Percentiles rank a stretch among this genome's conserved stretches.
Conservation (phyloP, 2,888 invertebrate genomes). For the Hyles lineata region DNA sequence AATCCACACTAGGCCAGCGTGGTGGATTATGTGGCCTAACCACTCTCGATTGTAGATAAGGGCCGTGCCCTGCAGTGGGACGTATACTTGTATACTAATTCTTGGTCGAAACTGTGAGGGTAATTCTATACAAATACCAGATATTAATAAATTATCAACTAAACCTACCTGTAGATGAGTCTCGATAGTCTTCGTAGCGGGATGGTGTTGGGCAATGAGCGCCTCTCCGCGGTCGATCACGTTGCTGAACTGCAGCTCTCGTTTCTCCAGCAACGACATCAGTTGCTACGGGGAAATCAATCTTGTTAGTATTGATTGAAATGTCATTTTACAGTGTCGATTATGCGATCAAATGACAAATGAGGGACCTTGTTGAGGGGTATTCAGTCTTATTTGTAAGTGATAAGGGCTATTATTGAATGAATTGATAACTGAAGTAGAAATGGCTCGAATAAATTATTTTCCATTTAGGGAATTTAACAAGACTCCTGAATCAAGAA, state of each 20-base stretch:
- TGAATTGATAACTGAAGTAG: too few species aligned
- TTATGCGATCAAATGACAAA: not conserved
- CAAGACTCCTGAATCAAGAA: not conserved
- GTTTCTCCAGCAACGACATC: constrained; percentile 97
- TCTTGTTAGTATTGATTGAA: not conserved
- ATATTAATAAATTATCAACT: accelerated
- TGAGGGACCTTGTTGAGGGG: not conserved
- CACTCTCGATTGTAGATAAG: too few species aligned
- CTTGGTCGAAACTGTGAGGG: too few species aligned
- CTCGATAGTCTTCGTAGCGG: constrained; percentile 97
- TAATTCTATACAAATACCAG: not conserved
- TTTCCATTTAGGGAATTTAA: not conserved
- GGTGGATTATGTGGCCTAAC: too few species aligned
- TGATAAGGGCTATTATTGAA: not conserved
- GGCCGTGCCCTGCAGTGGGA: too few species aligned
- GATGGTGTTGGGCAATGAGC: constrained; percentile 96
- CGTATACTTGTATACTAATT: too few species aligned
- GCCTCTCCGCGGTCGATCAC: constrained; percentile 98
- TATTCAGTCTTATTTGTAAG: not conserved
- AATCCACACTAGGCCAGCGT: too few species aligned
- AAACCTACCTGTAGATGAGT: constrained; percentile 85
- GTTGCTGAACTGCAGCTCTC: constrained; percentile 97
- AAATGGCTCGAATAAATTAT: too few species aligned
- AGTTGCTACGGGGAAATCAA: constrained; percentile 87
- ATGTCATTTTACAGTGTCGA: not conserved